Percentiles rank a stretch among this genome's conserved stretches.
phyloP scores from a whole-genome alignment of 2,888 invertebrate genomes.

The Athalia rosae region DNA sequence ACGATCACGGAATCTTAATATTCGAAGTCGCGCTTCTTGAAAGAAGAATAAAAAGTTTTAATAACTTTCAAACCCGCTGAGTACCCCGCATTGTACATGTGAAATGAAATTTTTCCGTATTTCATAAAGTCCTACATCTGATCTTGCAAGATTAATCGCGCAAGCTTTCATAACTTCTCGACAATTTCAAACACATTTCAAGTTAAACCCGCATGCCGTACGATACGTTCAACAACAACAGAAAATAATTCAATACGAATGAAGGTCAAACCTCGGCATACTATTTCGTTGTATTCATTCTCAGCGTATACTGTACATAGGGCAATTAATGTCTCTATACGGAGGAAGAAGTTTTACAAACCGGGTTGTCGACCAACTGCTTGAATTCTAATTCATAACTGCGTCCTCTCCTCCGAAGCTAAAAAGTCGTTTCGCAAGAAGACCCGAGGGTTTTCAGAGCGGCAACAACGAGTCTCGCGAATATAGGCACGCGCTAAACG shows the following conservation, averaged over 20 bases:
- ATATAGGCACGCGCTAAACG: constrained; percentile 8
- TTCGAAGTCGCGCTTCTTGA: too few relatives aligned
- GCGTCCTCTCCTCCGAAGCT: background rate
- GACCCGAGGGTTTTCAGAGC: constrained; percentile 9
- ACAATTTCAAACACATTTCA: constrained; percentile 6
- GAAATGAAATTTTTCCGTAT: background rate
- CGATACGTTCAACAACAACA: too few relatives aligned
- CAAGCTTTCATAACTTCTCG: constrained; percentile 16
- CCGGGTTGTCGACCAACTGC: background rate
- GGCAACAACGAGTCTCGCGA: background rate
- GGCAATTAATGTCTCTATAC: background rate
- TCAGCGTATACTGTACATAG: background rate
- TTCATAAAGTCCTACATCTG: constrained; percentile 1
- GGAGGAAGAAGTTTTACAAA: background rate
- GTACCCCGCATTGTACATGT: too few relatives aligned
- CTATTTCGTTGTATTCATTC: background rate
- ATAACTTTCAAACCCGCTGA: too few relatives aligned
- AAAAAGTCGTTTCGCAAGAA: constrained; percentile 7
- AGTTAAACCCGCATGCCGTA: too few relatives aligned
- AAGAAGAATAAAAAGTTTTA: too few relatives aligned
- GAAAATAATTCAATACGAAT: too few relatives aligned
- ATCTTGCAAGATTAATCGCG: constrained; percentile 33
- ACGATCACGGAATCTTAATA: background rate
- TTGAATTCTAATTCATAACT: constrained; percentile 14
- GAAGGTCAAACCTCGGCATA: background rate